These are phyloP conservation scores for Sphecodes monilicornis DNA, from an alignment of 2,888 invertebrate species.

Conservation along the genomic window DNA sequence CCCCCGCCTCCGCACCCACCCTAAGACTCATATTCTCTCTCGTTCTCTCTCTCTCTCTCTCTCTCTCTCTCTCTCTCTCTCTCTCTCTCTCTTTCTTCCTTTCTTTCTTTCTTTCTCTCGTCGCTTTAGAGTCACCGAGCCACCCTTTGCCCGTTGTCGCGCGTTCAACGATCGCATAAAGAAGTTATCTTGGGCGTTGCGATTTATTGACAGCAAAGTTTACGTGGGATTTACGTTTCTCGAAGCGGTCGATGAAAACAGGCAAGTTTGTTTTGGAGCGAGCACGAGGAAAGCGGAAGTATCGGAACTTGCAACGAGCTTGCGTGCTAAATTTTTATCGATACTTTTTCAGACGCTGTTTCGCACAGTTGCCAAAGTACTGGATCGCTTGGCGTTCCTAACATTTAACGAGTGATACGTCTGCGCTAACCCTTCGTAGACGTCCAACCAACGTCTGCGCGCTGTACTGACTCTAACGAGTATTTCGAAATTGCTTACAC, in stretches of 20 bases:
- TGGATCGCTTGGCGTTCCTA: not conserved
- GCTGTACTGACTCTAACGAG: not conserved
- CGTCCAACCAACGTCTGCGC: not conserved
- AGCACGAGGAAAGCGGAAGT: not conserved
- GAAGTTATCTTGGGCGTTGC: constrained; percentile 50
- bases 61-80: not conserved
- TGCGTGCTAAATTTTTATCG: not conserved
- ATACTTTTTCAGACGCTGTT: not conserved
- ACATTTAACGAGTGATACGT: constrained; percentile 5
- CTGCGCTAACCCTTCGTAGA: not conserved
- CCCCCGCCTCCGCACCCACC: not conserved
- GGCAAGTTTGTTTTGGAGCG: constrained; percentile 9
- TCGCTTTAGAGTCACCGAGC: not conserved
- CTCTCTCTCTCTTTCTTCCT: no score
- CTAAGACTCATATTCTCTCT: not conserved
- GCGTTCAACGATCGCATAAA: constrained; percentile 41
- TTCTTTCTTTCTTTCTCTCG: not conserved
- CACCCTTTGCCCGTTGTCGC: constrained; percentile 33
- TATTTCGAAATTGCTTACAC: not conserved
- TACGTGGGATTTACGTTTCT: constrained; percentile 38
- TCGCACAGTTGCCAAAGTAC: not conserved
- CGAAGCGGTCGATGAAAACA: constrained; percentile 35
- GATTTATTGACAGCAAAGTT: constrained; percentile 55
- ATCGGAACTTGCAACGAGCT: not conserved
- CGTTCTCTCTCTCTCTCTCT: not conserved